A percentile compares a stretch with the other conserved stretches of the same genome.
phyloP scores from a whole-genome alignment of 2,113 vertebrate genomes.

The Astatotilapia flaviijosephi region DNA sequence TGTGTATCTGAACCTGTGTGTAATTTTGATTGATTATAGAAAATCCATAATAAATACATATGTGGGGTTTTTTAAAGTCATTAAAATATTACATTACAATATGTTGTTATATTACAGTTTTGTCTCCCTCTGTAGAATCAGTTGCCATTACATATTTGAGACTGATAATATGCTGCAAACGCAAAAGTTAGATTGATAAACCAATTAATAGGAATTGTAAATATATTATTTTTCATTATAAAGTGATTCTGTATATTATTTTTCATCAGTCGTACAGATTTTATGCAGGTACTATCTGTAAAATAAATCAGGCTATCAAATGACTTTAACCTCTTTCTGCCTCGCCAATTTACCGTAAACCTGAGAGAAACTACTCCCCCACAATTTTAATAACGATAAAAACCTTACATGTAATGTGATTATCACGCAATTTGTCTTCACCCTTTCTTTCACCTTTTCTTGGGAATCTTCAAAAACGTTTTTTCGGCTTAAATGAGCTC shows the following conservation, averaged over 20 bases:
- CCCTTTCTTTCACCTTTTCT: fast-evolving
- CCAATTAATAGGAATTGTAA: background rate
- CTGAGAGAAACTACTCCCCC: background rate
- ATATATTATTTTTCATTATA: background rate
- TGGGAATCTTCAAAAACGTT: background rate
- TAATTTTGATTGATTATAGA: background rate
- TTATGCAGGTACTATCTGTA: fast-evolving
- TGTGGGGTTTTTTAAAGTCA: fast-evolving
- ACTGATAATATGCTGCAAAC: background rate
- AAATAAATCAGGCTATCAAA: background rate
- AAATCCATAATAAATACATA: background rate
- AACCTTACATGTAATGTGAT: background rate
- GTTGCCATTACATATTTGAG: background rate
- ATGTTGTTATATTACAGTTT: background rate
- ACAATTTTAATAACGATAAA: background rate
- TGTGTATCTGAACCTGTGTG: background rate
- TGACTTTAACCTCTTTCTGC: background rate
- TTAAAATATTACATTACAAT: background rate
- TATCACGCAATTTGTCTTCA: background rate
- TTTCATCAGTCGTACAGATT: background rate
- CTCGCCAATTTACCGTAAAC: background rate
- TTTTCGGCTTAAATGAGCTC: background rate
- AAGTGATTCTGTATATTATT: background rate
- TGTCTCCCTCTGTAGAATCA: background rate
- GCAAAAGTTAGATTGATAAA: background rate